phyloP scores from a whole-genome alignment of 2,888 invertebrate species.

The Salticus scenicus region DNA sequence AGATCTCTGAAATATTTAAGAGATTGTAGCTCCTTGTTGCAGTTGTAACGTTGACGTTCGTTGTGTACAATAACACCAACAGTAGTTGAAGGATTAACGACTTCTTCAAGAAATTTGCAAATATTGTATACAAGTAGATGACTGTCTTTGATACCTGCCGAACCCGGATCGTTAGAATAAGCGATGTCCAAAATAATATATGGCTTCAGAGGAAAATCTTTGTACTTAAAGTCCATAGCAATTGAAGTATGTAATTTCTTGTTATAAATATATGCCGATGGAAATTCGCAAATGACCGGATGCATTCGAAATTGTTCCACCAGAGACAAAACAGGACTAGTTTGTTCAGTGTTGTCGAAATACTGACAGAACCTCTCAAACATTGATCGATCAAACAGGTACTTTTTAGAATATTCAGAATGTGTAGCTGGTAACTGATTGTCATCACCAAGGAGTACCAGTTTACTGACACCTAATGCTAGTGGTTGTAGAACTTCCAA shows the following conservation, averaged over 20 bases:
- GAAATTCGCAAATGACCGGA: conserved; percentile 85
- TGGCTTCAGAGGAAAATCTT: conserved; percentile 77
- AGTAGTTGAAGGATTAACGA: conserved; percentile 73
- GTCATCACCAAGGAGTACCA: conserved; percentile 90
- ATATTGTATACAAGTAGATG: conserved; percentile 78
- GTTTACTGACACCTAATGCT: conserved; percentile 75
- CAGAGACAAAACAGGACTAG: conserved; percentile 74
- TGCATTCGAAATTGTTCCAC: conserved; percentile 89
- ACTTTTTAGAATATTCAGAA: conserved; percentile 79
- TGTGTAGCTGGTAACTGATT: conserved; percentile 85
- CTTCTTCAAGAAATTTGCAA: conserved; percentile 74
- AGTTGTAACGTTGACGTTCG: conserved; percentile 85
- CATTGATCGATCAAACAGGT: conserved; percentile 79
- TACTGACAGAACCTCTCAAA: conserved; percentile 84
- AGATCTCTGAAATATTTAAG: conserved; percentile 71
- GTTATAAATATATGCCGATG: conserved; percentile 84
- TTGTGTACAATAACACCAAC: too few relatives aligned
- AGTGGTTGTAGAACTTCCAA: conserved; percentile 75
- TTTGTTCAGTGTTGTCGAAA: conserved; percentile 75
- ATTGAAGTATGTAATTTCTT: conserved; percentile 77
- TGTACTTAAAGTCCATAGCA: conserved; percentile 71
- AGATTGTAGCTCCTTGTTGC: conserved; percentile 79
- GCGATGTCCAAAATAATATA: conserved; percentile 81
- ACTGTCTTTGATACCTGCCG: conserved; percentile 78
- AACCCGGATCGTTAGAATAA: conserved; percentile 73